These are phyloP conservation scores for Menidia menidia DNA, from an alignment of 2,797 vertebrate genomes.

Conservation along the genomic window DNA sequence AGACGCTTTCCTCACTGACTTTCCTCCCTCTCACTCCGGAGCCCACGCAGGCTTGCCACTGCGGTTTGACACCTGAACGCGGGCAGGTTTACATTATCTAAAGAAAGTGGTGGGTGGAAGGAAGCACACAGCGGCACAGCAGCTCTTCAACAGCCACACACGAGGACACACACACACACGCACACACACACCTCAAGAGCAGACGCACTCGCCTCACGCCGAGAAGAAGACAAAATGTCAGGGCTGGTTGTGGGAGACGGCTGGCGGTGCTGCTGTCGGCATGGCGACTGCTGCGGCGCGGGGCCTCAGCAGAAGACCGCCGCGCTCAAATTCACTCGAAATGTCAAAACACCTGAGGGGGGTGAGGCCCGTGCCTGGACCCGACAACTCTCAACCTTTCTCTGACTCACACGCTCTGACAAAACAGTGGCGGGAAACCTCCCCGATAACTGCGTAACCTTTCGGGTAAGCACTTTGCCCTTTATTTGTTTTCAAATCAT, in stretches of 20 bases:
- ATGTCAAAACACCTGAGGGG: slow-evolving; percentile 77
- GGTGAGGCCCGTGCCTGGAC: slow-evolving; percentile 57
- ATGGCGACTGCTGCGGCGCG: slow-evolving; percentile 54
- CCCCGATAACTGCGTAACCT: slow-evolving; percentile 71
- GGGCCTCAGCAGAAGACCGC: slow-evolving; percentile 58
- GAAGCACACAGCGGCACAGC: slow-evolving; percentile 53
- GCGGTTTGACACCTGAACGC: slow-evolving; percentile 70
- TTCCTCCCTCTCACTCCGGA: slow-evolving; percentile 20
- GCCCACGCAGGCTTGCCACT: slow-evolving; percentile 68
- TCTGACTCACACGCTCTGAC: slow-evolving; percentile 43
- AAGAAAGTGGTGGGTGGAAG: slow-evolving; percentile 73
- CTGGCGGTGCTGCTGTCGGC: slow-evolving; percentile 66
- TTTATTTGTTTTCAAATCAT: slow-evolving; percentile 67
- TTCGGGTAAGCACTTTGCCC: slow-evolving; percentile 64
- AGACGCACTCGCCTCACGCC: slow-evolving; percentile 25
- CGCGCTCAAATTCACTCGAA: slow-evolving; percentile 75
- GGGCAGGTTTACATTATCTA: slow-evolving; percentile 65
- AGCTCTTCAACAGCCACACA: slow-evolving; percentile 32
- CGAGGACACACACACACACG: neutral
- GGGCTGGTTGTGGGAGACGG: slow-evolving; percentile 65
- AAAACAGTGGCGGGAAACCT: slow-evolving; percentile 67
- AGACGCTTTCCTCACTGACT: slow-evolving; percentile 28
- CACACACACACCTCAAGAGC: slow-evolving; percentile 17
- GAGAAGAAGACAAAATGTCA: slow-evolving; percentile 74
- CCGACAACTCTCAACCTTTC: slow-evolving; percentile 72